Base-by-base conservation (phyloP, 2,888 invertebrate species). In the Melikaiella ostensackeni region DNA sequence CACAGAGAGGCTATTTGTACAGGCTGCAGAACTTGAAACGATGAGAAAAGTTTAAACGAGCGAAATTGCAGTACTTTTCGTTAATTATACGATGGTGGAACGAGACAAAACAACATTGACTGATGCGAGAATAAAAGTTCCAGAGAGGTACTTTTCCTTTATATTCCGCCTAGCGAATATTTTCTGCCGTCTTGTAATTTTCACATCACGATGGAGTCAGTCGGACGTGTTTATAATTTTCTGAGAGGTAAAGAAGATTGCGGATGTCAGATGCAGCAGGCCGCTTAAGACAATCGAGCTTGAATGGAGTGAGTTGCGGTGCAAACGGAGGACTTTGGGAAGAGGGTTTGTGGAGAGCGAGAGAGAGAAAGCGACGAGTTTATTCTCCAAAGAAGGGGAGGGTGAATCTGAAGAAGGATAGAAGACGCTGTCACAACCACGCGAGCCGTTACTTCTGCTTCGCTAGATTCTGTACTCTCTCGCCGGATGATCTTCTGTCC, bases 241-340 rank as follows among this genome's bases (percentile, higher is more conserved):
- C 77, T 33, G 80, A 79, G 81, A 63, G 83, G 80, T 82, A 84
- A 83, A 85, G 86, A 87, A 89, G 88, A 91, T 91, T 91, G 90
- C 88, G 84, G 87, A 89, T 85, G 91, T 91, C 91, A 91, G 86
- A 85, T 87, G 87, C 91, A 91, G 87, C 83, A 81, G 81, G 84
- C 83, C 84, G 84, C 83, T 85, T 83, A 84, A 86, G 85, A 86
- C 84, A 83, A 86, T 87, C 81, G 83, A 83, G 80, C 76, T 77
- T 78, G 82, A 81, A 82, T 79, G 83, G 82, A 81, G 77, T 84
- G 87, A 87, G 85, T 87, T 88, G 88, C 86, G 88, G 88, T 88
- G 86, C 86, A 86, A 88, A 86, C 86, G 85, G 86, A 84, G 86
- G 83, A 83, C 83, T 83, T 82, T 85, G 82, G 81, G 83, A 83